phyloP scores from a whole-genome alignment of 2,888 invertebrate species.

The Halocaridina rubra region DNA sequence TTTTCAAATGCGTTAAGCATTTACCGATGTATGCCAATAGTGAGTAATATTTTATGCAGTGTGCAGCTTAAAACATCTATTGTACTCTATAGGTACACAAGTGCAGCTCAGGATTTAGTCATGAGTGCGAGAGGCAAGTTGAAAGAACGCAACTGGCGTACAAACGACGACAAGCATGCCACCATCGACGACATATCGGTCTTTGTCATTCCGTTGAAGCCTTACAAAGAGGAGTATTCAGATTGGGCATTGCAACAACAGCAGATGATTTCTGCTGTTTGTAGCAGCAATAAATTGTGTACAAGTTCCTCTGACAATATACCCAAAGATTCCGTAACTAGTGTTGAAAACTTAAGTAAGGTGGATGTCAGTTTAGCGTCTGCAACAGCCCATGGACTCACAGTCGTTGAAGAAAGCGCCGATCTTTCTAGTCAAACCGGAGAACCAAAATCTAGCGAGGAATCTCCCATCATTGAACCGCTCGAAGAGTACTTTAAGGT shows the following conservation, averaged over 20 bases:
- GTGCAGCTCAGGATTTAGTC: conserved; percentile 84
- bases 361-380: background rate
- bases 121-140: conserved; percentile 82
- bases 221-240: conserved; percentile 75
- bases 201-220: conserved; percentile 82
- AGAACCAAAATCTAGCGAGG: background rate
- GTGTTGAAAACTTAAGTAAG: background rate
- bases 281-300: too few species aligned
- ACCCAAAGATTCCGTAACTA: background rate
- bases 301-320: background rate
- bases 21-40: too few species aligned
- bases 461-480: conserved; percentile 10
- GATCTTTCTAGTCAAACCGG: background rate
- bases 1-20: too few species aligned
- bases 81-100: conserved; percentile 74
- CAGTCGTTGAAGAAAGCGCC: background rate
- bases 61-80: too few species aligned
- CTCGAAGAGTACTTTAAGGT: conserved; percentile 45
- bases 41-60: too few species aligned
- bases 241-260: conserved; percentile 40
- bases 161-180: conserved; percentile 72
- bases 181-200: conserved; percentile 88
- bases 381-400: too few species aligned
- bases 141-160: conserved; percentile 69
- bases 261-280: too few species aligned